Percentiles rank a stretch among this genome's conserved stretches.
phyloP scores from a whole-genome alignment of 2,113 vertebrate species.

The Lycocorax pyrrhopterus region DNA sequence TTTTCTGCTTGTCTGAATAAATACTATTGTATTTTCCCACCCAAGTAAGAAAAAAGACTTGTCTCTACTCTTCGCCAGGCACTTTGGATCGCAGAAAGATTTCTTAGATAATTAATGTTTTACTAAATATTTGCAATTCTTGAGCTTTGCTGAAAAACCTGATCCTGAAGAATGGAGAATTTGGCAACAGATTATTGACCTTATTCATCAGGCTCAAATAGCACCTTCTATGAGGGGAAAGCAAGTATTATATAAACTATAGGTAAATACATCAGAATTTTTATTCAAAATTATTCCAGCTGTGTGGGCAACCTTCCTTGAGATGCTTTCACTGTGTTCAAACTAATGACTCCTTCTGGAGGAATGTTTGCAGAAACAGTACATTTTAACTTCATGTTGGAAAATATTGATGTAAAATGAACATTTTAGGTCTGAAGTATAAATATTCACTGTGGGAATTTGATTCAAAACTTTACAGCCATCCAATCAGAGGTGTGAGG shows the following conservation, averaged over 20 bases:
- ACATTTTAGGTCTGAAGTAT: not conserved
- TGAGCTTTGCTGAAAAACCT: not conserved
- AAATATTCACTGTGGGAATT: not conserved
- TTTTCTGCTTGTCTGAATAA: not conserved
- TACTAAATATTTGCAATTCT: not conserved
- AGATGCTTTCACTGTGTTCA: not conserved
- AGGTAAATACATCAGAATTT: not conserved
- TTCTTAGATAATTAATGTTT: not conserved
- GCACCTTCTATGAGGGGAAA: not conserved
- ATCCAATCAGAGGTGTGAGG: not conserved
- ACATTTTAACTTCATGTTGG: not conserved
- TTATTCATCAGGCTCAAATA: not conserved
- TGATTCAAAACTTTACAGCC: not conserved
- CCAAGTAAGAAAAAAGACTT: not conserved
- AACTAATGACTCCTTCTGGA: not conserved
- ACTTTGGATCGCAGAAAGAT: not conserved
- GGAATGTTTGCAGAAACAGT: not conserved
- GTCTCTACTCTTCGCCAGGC: not conserved
- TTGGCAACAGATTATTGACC: not conserved
- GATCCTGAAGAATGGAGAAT: not conserved
- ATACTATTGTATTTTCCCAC: not conserved
- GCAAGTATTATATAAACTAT: not conserved
- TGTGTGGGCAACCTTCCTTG: not conserved
- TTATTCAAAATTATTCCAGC: slow-evolving; percentile 5
- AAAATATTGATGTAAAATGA: slow-evolving; percentile 9